These are phyloP conservation scores for Homalodisca vitripennis DNA, from an alignment of 1,140 invertebrate species.

Conservation along the genomic window DNA sequence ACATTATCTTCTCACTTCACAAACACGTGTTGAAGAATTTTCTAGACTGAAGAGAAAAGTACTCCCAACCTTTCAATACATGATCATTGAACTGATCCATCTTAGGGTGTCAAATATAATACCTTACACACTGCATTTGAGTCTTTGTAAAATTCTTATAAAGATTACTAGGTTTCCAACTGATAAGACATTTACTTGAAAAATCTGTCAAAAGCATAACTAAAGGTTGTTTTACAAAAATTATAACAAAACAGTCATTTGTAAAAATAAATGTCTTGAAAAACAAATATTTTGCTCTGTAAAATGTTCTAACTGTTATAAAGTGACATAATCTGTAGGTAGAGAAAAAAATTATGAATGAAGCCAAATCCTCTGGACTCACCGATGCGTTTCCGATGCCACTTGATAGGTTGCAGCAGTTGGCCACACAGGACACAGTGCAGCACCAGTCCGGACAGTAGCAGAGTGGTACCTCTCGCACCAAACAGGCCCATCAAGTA, in stretches of 20 bases:
- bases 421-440: constrained; percentile 62
- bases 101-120: too few relatives aligned
- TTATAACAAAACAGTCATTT: too few relatives aligned
- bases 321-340: background rate
- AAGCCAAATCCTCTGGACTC: background rate
- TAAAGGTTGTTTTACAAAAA: too few relatives aligned
- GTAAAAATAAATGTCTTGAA: too few relatives aligned
- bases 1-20: background rate
- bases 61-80: too few relatives aligned
- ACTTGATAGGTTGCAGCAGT: constrained; percentile 64
- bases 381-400: constrained; percentile 53
- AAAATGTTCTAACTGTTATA: background rate
- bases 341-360: background rate
- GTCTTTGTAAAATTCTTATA: too few relatives aligned
- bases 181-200: too few relatives aligned
- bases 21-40: background rate
- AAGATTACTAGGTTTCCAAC: too few relatives aligned
- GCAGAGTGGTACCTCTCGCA: constrained; percentile 60
- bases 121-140: too few relatives aligned
- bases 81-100: too few relatives aligned
- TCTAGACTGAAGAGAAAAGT: too few relatives aligned
- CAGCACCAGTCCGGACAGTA: constrained; percentile 60
- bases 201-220: too few relatives aligned
- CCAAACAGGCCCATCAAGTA: constrained; percentile 53
- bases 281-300: background rate